Conservation (phyloP, 2,888 invertebrate genomes). For the Drosophila birchii region DNA sequence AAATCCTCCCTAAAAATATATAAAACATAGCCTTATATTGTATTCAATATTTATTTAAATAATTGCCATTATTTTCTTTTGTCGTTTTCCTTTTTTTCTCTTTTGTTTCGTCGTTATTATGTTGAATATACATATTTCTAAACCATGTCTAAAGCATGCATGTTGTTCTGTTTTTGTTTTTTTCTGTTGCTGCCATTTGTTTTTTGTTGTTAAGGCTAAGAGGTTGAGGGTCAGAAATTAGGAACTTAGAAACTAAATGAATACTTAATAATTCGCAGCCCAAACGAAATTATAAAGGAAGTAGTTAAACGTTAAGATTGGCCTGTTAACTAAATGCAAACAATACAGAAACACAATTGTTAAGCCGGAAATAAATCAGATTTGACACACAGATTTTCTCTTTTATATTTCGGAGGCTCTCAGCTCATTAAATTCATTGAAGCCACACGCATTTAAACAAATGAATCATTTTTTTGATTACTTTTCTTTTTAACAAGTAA, state of each 20-base stretch:
- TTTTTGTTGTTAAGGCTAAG: slow-evolving; percentile 36
- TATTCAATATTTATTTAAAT: slow-evolving; percentile 79
- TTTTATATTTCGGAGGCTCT: slow-evolving; percentile 20
- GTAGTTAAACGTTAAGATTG: slow-evolving; percentile 13
- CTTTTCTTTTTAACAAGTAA: slow-evolving; percentile 12
- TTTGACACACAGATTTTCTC: slow-evolving; percentile 27
- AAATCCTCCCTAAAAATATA: neutral
- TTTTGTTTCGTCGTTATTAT: slow-evolving; percentile 33
- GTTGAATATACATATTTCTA: slow-evolving; percentile 53
- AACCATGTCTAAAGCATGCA: slow-evolving; percentile 51
- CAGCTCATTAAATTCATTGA: slow-evolving; percentile 65
- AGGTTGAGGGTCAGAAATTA: slow-evolving; percentile 49
- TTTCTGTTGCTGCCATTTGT: slow-evolving; percentile 28
- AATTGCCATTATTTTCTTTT: slow-evolving; percentile 70
- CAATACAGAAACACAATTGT: slow-evolving; percentile 29
- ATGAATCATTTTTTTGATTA: slow-evolving; percentile 12
- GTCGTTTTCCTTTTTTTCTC: slow-evolving; percentile 28
- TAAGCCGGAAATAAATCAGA: slow-evolving; percentile 40
- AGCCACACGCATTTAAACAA: slow-evolving; percentile 44
- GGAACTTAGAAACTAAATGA: slow-evolving; percentile 64
- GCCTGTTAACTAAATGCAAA: slow-evolving; percentile 36
- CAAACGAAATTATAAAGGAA: slow-evolving; percentile 8
- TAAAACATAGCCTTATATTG: slow-evolving; percentile 39
- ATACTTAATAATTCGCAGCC: slow-evolving; percentile 61
- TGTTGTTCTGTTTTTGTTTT: slow-evolving; percentile 23